A percentile compares a stretch with the other conserved stretches of the same genome.
Evolutionary conservation across 1,140 invertebrate species (phyloP).

Genomic region (Dermatophagoides farinae): DNA sequence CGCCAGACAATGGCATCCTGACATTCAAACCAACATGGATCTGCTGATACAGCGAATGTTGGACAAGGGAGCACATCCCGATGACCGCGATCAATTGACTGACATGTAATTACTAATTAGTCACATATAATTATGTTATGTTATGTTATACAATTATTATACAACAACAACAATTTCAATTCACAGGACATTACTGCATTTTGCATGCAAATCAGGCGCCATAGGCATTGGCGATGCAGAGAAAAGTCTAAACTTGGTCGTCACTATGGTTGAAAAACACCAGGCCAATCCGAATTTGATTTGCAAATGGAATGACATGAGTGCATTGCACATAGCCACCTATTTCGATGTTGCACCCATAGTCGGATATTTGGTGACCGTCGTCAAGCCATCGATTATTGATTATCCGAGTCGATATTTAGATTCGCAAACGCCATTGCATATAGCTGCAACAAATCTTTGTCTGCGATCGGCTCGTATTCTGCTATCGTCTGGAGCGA

Average conservation of each 20-base stretch:
- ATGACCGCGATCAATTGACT: slow-evolving; percentile 35
- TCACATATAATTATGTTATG: background rate
- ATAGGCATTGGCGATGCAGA: slow-evolving; percentile 31
- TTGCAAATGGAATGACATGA: slow-evolving; percentile 37
- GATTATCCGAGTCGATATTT: slow-evolving; percentile 32
- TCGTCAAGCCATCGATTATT: slow-evolving; percentile 19
- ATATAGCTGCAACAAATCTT: slow-evolving; percentile 34
- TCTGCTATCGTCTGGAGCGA: slow-evolving; percentile 30
- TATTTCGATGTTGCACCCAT: slow-evolving; percentile 35
- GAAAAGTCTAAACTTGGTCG: slow-evolving; percentile 22
- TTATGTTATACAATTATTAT: background rate
- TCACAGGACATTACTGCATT: slow-evolving; percentile 30
- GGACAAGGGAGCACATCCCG: slow-evolving; percentile 28
- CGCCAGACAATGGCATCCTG: slow-evolving; percentile 35
- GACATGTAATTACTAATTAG: slow-evolving; percentile 30
- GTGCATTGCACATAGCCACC: slow-evolving; percentile 34
- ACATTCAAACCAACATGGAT: slow-evolving; percentile 31
- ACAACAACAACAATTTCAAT: background rate
- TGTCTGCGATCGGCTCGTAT: slow-evolving; percentile 30
- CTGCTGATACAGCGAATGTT: slow-evolving; percentile 30
- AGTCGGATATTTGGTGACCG: slow-evolving; percentile 24
- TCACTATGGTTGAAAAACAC: slow-evolving; percentile 24
- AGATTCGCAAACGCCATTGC: slow-evolving; percentile 32
- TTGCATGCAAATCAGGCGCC: slow-evolving; percentile 34
- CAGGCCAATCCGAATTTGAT: slow-evolving; percentile 31